phyloP scores from a whole-genome alignment of 2,888 invertebrate genomes.

The Tetragnatha montana region DNA sequence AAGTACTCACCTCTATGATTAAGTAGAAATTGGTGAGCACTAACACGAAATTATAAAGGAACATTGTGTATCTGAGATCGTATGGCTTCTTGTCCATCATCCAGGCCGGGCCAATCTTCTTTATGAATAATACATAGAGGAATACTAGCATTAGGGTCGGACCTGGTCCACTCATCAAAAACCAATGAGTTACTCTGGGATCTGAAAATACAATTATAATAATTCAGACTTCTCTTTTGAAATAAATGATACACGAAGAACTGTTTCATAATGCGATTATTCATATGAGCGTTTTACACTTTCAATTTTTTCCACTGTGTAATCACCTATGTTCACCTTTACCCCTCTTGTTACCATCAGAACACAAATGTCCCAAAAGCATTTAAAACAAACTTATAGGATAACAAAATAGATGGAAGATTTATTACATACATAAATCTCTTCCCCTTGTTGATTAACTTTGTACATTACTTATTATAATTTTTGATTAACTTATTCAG shows the following conservation, averaged over 20 bases:
- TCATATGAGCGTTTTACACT: no score
- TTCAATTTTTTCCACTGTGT: no score
- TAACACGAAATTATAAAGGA: conserved; percentile 91
- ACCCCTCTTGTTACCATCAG: no score
- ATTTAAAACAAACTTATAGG: no score
- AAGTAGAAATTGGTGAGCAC: conserved; percentile 93
- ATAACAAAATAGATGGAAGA: no score
- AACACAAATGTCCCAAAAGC: no score
- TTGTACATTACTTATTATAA: no score
- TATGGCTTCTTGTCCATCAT: conserved; percentile 94
- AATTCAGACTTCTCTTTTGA: neutral
- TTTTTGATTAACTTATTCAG: no score
- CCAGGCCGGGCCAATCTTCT: conserved; percentile 86
- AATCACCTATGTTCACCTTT: no score
- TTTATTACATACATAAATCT: no score
- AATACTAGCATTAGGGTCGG: conserved; percentile 90
- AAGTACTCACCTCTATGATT: conserved; percentile 86
- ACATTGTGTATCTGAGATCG: conserved; percentile 85
- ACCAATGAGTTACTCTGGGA: conserved; percentile 90
- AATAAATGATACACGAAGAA: neutral
- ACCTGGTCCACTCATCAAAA: conserved; percentile 91
- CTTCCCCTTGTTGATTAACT: no score
- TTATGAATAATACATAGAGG: conserved; percentile 88
- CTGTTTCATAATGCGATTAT: no score
- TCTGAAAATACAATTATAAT: conserved; percentile 79